phyloP scores from a whole-genome alignment of 2,888 invertebrate species.

The Corbicula japonica region DNA sequence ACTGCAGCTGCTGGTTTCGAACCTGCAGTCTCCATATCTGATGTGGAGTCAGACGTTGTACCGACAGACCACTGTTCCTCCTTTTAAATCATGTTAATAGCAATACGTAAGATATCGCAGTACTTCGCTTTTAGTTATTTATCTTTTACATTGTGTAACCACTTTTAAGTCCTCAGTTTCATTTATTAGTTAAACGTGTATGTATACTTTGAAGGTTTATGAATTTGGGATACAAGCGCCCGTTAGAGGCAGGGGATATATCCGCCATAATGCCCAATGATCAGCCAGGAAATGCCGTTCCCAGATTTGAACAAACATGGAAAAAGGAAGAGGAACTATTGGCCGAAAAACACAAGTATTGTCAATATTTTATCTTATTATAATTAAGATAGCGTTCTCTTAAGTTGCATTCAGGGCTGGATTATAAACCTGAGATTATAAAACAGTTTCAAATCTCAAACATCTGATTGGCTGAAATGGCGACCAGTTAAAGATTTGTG shows the following conservation, averaged over 20 bases:
- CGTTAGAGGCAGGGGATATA: constrained; percentile 80
- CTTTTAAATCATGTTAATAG: not conserved
- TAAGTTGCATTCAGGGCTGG: too few species aligned
- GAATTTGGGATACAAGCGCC: constrained; percentile 80
- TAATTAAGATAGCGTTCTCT: too few species aligned
- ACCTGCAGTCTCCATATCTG: too few species aligned
- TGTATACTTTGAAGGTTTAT: constrained; percentile 71
- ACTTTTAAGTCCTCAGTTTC: too few species aligned
- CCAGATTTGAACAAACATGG: constrained; percentile 75
- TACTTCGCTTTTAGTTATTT: too few species aligned
- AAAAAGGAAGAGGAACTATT: constrained; percentile 55
- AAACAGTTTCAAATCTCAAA: not conserved
- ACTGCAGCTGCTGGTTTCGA: too few species aligned
- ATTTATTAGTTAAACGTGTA: too few species aligned
- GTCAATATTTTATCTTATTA: too few species aligned
- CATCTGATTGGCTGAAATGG: not conserved
- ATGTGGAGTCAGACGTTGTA: too few species aligned
- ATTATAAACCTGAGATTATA: not conserved
- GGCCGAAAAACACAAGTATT: too few species aligned
- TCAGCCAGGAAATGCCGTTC: constrained; percentile 65
- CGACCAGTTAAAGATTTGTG: not conserved
- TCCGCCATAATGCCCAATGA: constrained; percentile 81
- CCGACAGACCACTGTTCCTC: not conserved
- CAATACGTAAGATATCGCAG: not conserved
- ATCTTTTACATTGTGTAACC: too few species aligned